These are phyloP conservation scores for Chrysomela aeneicollis DNA, from an alignment of 2,888 invertebrate species.

Conservation along the genomic window DNA sequence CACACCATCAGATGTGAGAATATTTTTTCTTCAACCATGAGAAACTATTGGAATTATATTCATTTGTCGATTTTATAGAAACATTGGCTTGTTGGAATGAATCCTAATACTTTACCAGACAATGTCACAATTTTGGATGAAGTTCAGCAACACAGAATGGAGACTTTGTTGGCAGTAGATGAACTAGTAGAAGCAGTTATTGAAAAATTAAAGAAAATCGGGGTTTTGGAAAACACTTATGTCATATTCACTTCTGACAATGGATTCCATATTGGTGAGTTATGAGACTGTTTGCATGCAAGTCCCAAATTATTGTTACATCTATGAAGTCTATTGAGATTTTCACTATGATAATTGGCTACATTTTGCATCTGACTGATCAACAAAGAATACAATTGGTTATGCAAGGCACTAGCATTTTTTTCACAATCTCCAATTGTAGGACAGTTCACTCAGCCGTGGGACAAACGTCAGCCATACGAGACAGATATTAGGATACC, in stretches of 20 bases:
- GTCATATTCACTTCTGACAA: conserved; percentile 89
- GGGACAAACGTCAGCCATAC: conserved; percentile 90
- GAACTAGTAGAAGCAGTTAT: conserved; percentile 78
- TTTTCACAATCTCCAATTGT: conserved; percentile 25
- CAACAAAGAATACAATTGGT: no score
- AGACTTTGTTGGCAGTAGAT: conserved; percentile 85
- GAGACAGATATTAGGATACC: conserved; percentile 90
- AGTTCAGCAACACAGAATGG: conserved; percentile 78
- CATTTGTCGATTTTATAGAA: conserved; percentile 67
- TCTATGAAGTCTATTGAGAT: no score
- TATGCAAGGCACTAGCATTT: no score
- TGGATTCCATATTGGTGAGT: conserved; percentile 85
- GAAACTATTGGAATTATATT: not conserved
- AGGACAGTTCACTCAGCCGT: conserved; percentile 89
- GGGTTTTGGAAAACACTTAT: conserved; percentile 76
- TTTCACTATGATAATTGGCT: no score
- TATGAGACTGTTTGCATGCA: no score
- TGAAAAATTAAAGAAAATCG: conserved; percentile 63
- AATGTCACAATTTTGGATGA: conserved; percentile 72
- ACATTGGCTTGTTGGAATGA: conserved; percentile 84
- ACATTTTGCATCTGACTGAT: no score
- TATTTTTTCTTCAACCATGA: no score
- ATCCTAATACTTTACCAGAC: conserved; percentile 70
- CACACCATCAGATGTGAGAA: conserved; percentile 58
- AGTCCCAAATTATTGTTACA: no score